Percentiles rank a stretch among this genome's conserved stretches.
phyloP scores from a whole-genome alignment of 2,888 invertebrate genomes.

The Sinodicranocentrus sp. region DNA sequence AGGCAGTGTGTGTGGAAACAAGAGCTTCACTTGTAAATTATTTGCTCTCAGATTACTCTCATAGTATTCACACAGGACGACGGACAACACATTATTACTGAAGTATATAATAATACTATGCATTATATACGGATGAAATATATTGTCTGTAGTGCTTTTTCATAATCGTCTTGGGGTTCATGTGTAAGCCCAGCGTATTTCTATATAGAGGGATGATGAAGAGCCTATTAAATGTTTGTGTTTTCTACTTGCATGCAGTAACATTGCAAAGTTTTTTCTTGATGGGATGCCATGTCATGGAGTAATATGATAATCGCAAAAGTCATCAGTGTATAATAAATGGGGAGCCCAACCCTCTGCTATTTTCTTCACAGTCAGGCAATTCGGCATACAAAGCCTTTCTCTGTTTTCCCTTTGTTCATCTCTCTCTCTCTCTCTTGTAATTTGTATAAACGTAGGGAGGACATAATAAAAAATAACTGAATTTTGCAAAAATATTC shows the following conservation, averaged over 20 bases:
- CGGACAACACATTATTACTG: slow-evolving; percentile 1
- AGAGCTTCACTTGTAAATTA: slow-evolving; percentile 54
- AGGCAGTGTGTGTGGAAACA: slow-evolving; percentile 43
- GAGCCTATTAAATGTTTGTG: background rate
- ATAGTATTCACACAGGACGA: background rate
- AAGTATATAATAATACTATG: background rate
- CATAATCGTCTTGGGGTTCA: background rate
- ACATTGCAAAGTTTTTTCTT: background rate
- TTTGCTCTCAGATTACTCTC: slow-evolving; percentile 63
- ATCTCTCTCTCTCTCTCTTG: slow-evolving; percentile 36
- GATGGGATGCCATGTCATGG: background rate
- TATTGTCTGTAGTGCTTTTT: slow-evolving; percentile 3
- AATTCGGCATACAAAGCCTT: background rate
- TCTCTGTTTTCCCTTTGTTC: slow-evolving; percentile 15
- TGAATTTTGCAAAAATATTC: too few species aligned
- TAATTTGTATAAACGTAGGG: too few species aligned
- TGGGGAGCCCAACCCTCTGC: slow-evolving; percentile 48
- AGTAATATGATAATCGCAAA: slow-evolving; percentile 46
- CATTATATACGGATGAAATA: slow-evolving; percentile 24
- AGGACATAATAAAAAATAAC: too few species aligned
- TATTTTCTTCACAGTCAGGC: slow-evolving; percentile 5
- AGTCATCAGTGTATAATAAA: slow-evolving; percentile 36
- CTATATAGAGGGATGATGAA: slow-evolving; percentile 12
- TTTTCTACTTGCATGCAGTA: background rate
- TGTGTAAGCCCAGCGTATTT: background rate